Evolutionary conservation across 2,888 invertebrate genomes (phyloP).

Genomic region (Leptopilina syphax): DNA sequence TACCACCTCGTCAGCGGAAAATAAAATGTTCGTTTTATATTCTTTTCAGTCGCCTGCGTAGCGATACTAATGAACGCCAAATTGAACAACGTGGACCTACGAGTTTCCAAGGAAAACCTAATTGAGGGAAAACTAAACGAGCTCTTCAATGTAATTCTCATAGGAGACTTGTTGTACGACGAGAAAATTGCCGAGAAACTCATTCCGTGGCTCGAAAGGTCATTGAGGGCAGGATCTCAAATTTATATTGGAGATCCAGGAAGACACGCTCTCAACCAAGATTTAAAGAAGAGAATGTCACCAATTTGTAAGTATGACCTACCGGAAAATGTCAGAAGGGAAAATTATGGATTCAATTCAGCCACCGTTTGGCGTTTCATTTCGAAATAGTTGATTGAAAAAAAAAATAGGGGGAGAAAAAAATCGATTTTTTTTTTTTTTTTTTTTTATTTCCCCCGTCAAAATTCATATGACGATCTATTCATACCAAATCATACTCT

Average conservation of each 20-base stretch:
- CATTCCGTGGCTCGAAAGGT: conserved; percentile 78
- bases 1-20: conserved; percentile 24
- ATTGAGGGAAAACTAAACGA: conserved; percentile 51
- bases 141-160: conserved; percentile 80
- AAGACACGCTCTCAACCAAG: conserved; percentile 78
- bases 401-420: not conserved
- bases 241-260: conserved; percentile 82
- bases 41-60: conserved; percentile 78
- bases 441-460: not conserved
- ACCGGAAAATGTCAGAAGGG: conserved; percentile 76
- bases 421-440: not conserved
- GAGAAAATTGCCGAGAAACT: conserved; percentile 79
- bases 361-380: conserved; percentile 77
- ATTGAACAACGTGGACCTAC: conserved; percentile 76
- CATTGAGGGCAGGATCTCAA: conserved; percentile 62
- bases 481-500: conserved; percentile 28
- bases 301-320: conserved; percentile 77
- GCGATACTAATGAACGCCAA: conserved; percentile 79
- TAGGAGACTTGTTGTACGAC: conserved; percentile 86
- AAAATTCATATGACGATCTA: conserved; percentile 25
- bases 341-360: conserved; percentile 79
- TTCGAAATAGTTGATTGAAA: conserved; percentile 5
- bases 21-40: conserved; percentile 27
- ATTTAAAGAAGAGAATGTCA: conserved; percentile 72
- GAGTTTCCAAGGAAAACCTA: conserved; percentile 76